Base-by-base conservation (phyloP, 2,888 invertebrate genomes). In the Chrysotoxum bicinctum region DNA sequence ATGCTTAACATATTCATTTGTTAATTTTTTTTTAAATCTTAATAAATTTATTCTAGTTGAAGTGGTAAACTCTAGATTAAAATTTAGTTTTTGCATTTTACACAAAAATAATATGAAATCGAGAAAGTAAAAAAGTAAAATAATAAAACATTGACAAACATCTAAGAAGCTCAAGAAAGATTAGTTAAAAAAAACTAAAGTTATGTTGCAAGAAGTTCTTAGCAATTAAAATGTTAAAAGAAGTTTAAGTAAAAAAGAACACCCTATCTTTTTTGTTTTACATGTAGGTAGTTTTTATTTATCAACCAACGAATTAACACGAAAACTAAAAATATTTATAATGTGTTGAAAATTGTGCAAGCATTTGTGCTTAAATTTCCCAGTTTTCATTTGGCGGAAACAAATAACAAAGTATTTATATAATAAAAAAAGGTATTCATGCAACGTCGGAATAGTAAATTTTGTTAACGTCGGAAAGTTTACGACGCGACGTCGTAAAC, bases 91-190 rank as follows among this genome's bases (percentile, higher is more conserved):
- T 78, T 84, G 80, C 84, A 76, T 69, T 68, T 68, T 37, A 81
- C 68, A 77, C 32, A 80, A 45, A 75, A 56, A 30, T 19, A 56
- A 70, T 35, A 40, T 7, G 21, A 35, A 56, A 26, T 35, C 12
- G 16, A 16, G 26, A 69, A 60, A 56, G 12, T n/a, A 45, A 32
- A 80, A 52, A 37, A 75, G 16, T 68, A 26, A 72, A 54, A 40
- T 23, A 35, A 35, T 3, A 48, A 14, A 84, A 81, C 76, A 85
- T 76, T 76, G 73, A 73, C 72, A 85, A 72, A 85, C 76, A 80
- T 80, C 80, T 76, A 85, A 76, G n/a, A 85, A 85, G 84, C 84
- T 76, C 3, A 74, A 80, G 72, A 76, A 73, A 66, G 26, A 69
- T 45, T 73, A 30, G 26, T 62, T 64, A 16, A 76, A 70, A 60